phyloP scores from a whole-genome alignment of 2,113 vertebrate genomes.

The Stegostoma tigrinum region DNA sequence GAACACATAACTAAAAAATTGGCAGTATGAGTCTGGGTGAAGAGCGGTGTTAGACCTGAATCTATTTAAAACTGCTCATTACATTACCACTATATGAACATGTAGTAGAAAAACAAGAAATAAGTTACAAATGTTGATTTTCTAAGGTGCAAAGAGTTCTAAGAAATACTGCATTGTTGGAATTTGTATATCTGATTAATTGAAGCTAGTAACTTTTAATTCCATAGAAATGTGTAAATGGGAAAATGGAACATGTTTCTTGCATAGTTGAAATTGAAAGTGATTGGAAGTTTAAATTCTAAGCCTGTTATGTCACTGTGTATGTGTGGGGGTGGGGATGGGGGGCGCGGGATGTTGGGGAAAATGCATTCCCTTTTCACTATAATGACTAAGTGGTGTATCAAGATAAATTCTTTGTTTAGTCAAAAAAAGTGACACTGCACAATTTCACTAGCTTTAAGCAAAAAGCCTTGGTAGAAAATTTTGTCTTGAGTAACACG shows the following conservation, averaged over 20 bases:
- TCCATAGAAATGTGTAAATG: neutral
- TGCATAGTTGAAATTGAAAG: neutral
- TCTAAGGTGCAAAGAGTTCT: neutral
- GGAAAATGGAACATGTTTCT: neutral
- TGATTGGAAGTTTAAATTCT: conserved; percentile 1
- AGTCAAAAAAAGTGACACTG: neutral
- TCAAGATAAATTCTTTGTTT: neutral
- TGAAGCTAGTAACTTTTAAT: neutral
- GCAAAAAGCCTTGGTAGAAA: neutral
- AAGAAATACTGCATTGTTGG: neutral
- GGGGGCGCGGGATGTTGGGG: neutral
- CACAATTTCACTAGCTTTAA: neutral
- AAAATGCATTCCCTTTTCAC: neutral
- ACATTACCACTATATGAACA: neutral
- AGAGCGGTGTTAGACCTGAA: neutral
- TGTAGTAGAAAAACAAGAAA: neutral
- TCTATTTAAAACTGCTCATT: neutral
- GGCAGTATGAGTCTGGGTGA: neutral
- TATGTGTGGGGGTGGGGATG: neutral
- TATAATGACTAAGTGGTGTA: neutral
- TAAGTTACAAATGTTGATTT: neutral
- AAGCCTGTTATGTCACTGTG: neutral
- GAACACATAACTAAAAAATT: too few relatives aligned
- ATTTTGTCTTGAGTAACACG: neutral
- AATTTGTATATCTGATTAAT: neutral